Evolutionary conservation across 1,140 invertebrate genomes (phyloP).

Genomic region (Gerris buenoi): DNA sequence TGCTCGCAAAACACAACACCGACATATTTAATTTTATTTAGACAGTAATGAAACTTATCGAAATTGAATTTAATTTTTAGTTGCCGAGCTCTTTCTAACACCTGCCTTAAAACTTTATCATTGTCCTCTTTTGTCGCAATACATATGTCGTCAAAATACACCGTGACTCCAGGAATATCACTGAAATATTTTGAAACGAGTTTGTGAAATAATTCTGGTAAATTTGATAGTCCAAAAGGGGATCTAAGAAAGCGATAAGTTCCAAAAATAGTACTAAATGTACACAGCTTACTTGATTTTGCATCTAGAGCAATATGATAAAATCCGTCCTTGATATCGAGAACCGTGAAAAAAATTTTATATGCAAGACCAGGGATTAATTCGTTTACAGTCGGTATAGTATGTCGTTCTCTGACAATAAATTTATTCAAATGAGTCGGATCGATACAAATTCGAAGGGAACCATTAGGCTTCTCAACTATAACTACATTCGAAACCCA

Average conservation of each 20-base stretch:
- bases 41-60: conserved; percentile 26
- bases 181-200: conserved; percentile 15
- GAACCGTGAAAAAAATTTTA: conserved; percentile 8
- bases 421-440: conserved; percentile 25
- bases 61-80: conserved; percentile 30
- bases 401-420: conserved; percentile 9
- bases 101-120: conserved; percentile 18
- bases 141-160: conserved; percentile 29
- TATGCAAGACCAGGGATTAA: conserved; percentile 4
- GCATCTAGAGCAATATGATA: conserved; percentile 4
- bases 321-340: conserved; percentile 8
- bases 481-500: conserved; percentile 31
- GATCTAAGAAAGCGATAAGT: conserved; percentile 11
- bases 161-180: conserved; percentile 3
- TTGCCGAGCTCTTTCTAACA: conserved; percentile 24
- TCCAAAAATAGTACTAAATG: conserved; percentile 4
- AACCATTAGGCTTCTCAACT: conserved; percentile 28
- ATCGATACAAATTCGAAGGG: conserved; percentile 30
- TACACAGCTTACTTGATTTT: conserved; percentile 5
- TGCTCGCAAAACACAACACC: conserved; percentile 25
- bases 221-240: conserved; percentile 16
- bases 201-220: conserved; percentile 17
- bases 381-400: conserved; percentile 7
- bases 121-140: conserved; percentile 19
- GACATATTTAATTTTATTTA: conserved; percentile 26